Base-by-base conservation (phyloP, 2,888 invertebrate species). In the Fragum fragum region DNA sequence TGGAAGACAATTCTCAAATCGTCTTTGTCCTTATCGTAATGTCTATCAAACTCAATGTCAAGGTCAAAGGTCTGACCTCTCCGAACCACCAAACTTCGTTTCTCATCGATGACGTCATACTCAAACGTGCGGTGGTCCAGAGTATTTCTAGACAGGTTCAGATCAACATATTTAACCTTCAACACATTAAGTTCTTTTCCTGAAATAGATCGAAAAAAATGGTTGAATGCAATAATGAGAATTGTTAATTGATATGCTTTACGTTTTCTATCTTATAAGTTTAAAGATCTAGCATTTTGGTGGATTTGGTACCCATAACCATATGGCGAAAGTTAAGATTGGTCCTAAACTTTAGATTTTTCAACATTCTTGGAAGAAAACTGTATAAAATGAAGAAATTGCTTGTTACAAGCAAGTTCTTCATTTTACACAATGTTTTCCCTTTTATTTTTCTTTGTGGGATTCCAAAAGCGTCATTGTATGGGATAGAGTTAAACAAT, bases 1-100 rank as follows among this genome's bases (percentile, higher is more conserved):
- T 87, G 97, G 93, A 98, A 98, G 76, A 98, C 97, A 89, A 98
- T 96, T 53, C 97, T 97, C 61, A 98, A 95, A 9, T 97, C 97
- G 94, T 98, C 98, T 91, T 95, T 96, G 21, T 95, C 95, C 26
- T 96, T 96, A 90, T 97, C 96, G 94, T 97, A 98, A 18, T 96
- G 96, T 85, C 96, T 95, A 91, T 96, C 97, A 79, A 98, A 97
- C 61, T 96, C 95, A 26, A 97, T 93, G 0, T 96, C 96, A 6
- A 97, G 95, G 80, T 96, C 96, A 95, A 97, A 97, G 0, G 96
- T 95, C 90, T 97, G 96, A 0, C 97, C 97, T 32, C 97, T 95
- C 2, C 97, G 95, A 1, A 97, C 95, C 42, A 97, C 96, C 89
- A 97, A 94, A 3, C 29, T 47, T 1, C 59, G 32, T 21, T 32